Evolutionary conservation across 53 echinoderm and acorn worm species (phyloP).

Genomic region (Crossaster papposus): DNA sequence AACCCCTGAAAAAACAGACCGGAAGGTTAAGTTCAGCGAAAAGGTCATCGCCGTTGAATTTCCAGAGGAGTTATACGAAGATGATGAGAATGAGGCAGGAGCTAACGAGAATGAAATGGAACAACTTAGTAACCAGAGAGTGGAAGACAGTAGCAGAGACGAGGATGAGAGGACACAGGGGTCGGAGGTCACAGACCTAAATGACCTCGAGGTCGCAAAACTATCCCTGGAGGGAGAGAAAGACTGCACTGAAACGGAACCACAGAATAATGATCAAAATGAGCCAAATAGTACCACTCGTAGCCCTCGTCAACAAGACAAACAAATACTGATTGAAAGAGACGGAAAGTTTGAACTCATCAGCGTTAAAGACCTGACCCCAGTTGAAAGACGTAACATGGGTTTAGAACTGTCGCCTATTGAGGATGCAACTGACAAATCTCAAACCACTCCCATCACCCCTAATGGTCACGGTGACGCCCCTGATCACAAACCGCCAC

Average conservation of each 20-base stretch:
- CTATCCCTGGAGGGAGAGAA: slow-evolving; percentile 49
- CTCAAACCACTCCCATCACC: slow-evolving; percentile 9
- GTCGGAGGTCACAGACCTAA: slow-evolving; percentile 57
- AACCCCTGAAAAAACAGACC: slow-evolving; percentile 77
- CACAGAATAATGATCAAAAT: neutral
- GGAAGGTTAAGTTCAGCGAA: slow-evolving; percentile 87
- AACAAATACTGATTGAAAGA: slow-evolving; percentile 82
- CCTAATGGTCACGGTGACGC: slow-evolving; percentile 27
- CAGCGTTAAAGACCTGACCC: slow-evolving; percentile 76
- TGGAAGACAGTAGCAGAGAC: neutral
- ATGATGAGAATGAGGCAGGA: slow-evolving; percentile 1
- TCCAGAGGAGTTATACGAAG: slow-evolving; percentile 67
- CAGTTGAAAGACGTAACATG: slow-evolving; percentile 76
- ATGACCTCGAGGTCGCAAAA: slow-evolving; percentile 76
- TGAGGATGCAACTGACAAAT: slow-evolving; percentile 13
- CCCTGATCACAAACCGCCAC: slow-evolving; percentile 23
- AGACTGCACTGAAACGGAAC: slow-evolving; percentile 22
- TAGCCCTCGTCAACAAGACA: slow-evolving; percentile 48
- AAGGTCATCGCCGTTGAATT: slow-evolving; percentile 79
- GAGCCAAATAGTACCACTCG: neutral
- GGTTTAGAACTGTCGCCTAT: slow-evolving; percentile 54
- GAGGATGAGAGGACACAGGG: slow-evolving; percentile 4
- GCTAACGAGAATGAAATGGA: slow-evolving; percentile 6
- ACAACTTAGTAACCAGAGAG: neutral
- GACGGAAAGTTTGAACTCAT: slow-evolving; percentile 92